Conservation (phyloP, 2,113 vertebrate species). For the Verasper variegatus region DNA sequence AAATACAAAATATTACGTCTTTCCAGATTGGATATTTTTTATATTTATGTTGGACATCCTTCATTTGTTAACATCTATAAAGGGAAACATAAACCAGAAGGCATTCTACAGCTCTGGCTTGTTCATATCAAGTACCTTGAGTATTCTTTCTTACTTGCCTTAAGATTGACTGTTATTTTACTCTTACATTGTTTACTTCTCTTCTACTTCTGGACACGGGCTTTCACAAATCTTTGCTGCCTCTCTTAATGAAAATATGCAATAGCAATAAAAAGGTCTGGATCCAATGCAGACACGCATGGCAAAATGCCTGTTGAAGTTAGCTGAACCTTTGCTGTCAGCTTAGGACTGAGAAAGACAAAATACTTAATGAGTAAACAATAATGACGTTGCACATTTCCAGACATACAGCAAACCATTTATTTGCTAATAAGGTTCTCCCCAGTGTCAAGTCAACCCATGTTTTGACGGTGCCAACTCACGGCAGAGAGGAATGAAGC, state of each 20-base stretch:
- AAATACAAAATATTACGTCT: too few relatives aligned
- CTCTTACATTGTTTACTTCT: not conserved
- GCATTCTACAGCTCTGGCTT: too few relatives aligned
- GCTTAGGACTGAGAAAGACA: not conserved
- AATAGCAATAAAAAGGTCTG: not conserved
- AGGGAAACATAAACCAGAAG: too few relatives aligned
- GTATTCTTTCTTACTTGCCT: not conserved
- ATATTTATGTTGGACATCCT: constrained; percentile 34
- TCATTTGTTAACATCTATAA: not conserved
- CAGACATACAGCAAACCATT: not conserved
- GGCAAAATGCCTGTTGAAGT: not conserved
- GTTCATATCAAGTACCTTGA: not conserved
- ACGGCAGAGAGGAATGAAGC: not conserved
- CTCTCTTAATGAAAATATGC: too few relatives aligned
- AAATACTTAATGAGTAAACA: not conserved
- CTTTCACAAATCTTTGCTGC: not conserved
- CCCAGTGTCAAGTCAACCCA: not conserved
- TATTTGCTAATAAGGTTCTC: not conserved
- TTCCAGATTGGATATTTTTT: not conserved
- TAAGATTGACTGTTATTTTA: too few relatives aligned
- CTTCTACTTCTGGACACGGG: not conserved
- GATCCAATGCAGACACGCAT: too few relatives aligned
- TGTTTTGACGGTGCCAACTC: not conserved
- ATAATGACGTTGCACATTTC: not conserved
- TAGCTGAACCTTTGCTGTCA: not conserved